These are phyloP conservation scores for Drosophila niveifrons DNA, from an alignment of 2,888 invertebrate genomes.

Conservation along the genomic window DNA sequence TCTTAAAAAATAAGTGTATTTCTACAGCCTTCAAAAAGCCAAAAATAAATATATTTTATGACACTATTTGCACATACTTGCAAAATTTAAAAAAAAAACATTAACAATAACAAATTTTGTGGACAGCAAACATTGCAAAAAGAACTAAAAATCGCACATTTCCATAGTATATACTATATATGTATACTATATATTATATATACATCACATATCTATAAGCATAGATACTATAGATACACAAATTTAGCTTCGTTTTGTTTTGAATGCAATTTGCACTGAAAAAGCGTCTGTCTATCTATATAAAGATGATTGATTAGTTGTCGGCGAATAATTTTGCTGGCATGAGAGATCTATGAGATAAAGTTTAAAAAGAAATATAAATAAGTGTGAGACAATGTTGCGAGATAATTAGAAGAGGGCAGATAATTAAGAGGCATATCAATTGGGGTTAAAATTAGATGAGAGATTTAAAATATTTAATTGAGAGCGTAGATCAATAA, in stretches of 20 bases:
- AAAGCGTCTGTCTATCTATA: constrained; percentile 1
- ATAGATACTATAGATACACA: neutral
- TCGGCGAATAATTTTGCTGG: neutral
- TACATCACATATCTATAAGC: neutral
- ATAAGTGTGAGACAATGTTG: neutral
- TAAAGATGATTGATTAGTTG: constrained; percentile 10
- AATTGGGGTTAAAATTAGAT: neutral
- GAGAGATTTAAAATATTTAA: neutral
- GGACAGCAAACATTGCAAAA: neutral
- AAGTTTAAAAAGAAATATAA: neutral
- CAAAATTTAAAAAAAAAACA: neutral
- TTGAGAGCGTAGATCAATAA: neutral
- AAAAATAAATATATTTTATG: constrained; percentile 4
- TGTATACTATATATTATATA: too few relatives aligned
- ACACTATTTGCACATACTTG: constrained; percentile 9
- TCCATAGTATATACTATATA: neutral
- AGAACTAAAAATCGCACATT: neutral
- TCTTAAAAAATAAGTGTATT: neutral
- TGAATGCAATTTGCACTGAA: constrained; percentile 15
- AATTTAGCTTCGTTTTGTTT: neutral
- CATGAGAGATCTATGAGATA: neutral
- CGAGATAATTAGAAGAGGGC: neutral
- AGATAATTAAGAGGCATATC: neutral
- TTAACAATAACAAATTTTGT: neutral
- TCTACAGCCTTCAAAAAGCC: neutral